phyloP scores from a whole-genome alignment of 2,888 invertebrate species.

The Odontothrips loti region DNA sequence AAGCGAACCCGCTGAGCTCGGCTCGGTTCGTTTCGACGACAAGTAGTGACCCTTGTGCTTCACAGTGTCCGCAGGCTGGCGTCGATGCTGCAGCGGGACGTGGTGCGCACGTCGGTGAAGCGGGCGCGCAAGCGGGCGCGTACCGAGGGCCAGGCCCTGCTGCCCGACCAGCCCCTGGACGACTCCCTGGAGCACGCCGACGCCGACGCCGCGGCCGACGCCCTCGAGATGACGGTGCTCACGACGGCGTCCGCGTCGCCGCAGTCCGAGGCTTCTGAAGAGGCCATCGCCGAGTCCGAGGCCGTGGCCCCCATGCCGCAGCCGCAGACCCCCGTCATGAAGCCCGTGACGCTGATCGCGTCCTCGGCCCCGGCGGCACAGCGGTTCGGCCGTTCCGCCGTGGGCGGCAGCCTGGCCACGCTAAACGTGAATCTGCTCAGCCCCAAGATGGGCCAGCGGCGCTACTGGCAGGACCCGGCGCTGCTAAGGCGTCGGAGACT shows the following conservation, averaged over 20 bases:
- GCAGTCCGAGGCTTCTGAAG: background rate
- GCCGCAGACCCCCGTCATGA: background rate
- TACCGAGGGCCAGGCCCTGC: conserved; percentile 12
- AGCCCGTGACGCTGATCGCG: background rate
- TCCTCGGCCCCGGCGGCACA: background rate
- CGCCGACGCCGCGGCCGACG: background rate
- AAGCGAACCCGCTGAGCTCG: background rate
- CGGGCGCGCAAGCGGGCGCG: conserved; percentile 10
- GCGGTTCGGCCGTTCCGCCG: background rate
- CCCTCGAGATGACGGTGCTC: background rate
- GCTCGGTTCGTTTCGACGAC: background rate
- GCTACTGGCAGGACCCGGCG: conserved; percentile 3
- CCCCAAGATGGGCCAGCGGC: background rate
- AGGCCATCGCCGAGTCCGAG: background rate
- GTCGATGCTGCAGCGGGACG: background rate
- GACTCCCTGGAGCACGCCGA: conserved; percentile 9
- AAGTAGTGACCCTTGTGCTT: background rate
- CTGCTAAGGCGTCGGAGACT: background rate
- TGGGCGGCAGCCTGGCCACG: background rate
- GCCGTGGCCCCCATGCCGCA: background rate
- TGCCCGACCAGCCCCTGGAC: background rate
- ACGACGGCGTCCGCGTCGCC: background rate
- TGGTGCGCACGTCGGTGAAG: conserved; percentile 8
- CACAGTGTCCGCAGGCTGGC: conserved; percentile 1
- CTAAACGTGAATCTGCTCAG: background rate